These are phyloP conservation scores for Oreochromis spilurus DNA, from an alignment of 2,113 vertebrate species.

Conservation along the genomic window DNA sequence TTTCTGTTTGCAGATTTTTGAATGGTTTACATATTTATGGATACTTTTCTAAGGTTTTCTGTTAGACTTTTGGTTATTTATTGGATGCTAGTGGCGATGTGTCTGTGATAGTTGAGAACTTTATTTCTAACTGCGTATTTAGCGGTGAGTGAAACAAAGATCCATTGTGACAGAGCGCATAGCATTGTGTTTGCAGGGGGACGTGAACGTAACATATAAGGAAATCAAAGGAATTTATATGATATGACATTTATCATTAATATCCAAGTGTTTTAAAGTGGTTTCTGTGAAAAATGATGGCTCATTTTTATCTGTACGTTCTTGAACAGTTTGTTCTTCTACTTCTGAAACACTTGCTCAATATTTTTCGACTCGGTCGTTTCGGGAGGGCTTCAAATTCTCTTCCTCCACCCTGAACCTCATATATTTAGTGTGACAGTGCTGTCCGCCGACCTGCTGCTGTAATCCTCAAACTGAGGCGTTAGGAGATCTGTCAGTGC, in stretches of 20 bases:
- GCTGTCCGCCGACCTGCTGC: background rate
- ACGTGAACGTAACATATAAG: rapidly evolving
- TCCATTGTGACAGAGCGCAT: background rate
- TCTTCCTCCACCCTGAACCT: rapidly evolving
- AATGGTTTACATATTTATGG: background rate
- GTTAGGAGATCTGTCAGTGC: background rate
- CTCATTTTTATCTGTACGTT: background rate
- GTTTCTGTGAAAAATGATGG: rapidly evolving
- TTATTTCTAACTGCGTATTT: background rate
- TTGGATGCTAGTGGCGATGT: background rate
- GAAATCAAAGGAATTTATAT: rapidly evolving
- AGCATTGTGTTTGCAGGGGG: background rate
- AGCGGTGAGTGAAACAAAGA: too few species aligned
- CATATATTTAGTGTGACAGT: background rate
- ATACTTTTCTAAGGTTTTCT: rapidly evolving
- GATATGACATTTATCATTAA: too few species aligned
- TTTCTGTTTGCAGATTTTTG: background rate
- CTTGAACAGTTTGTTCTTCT: background rate
- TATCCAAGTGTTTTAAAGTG: background rate
- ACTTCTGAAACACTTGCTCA: background rate
- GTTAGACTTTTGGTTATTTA: background rate
- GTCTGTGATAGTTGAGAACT: background rate
- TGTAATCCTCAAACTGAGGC: conserved; percentile 20
- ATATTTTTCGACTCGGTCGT: rapidly evolving
- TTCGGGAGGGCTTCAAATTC: background rate